Evolutionary conservation across 2,888 invertebrate species (phyloP).

Genomic region (Lepetodrilus schrolli): DNA sequence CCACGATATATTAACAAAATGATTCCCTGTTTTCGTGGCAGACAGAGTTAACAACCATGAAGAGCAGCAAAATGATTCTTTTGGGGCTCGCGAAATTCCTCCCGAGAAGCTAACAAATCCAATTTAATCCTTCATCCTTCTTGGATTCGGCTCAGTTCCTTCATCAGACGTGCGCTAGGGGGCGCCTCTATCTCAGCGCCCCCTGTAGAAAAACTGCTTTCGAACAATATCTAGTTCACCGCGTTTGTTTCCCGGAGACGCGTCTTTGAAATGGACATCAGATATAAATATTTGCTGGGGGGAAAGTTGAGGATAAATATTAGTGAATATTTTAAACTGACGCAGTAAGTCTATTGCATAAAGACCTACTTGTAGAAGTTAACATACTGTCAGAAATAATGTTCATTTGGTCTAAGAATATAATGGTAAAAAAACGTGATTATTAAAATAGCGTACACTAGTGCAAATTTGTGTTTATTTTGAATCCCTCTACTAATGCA

Average conservation of each 20-base stretch:
- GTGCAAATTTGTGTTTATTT: no score
- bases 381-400: no score
- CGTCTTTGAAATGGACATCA: not conserved
- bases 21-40: not conserved
- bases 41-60: slow-evolving; percentile 2
- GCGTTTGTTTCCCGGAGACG: not conserved
- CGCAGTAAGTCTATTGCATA: no score
- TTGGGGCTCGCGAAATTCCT: not conserved
- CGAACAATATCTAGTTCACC: not conserved
- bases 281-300: not conserved
- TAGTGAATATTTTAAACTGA: no score
- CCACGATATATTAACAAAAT: not conserved
- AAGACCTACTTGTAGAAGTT: no score
- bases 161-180: not conserved
- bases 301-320: no score
- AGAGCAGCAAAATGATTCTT: not conserved
- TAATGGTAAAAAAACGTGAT: no score
- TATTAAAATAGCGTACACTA: no score
- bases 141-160: slow-evolving; percentile 11
- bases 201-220: not conserved
- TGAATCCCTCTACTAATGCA: no score
- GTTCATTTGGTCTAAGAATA: no score
- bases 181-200: not conserved
- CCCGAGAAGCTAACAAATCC: slow-evolving; percentile 3
- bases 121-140: slow-evolving; percentile 5